Evolutionary conservation across 2,888 invertebrate species (phyloP).

Genomic region (Osmoderma eremita): DNA sequence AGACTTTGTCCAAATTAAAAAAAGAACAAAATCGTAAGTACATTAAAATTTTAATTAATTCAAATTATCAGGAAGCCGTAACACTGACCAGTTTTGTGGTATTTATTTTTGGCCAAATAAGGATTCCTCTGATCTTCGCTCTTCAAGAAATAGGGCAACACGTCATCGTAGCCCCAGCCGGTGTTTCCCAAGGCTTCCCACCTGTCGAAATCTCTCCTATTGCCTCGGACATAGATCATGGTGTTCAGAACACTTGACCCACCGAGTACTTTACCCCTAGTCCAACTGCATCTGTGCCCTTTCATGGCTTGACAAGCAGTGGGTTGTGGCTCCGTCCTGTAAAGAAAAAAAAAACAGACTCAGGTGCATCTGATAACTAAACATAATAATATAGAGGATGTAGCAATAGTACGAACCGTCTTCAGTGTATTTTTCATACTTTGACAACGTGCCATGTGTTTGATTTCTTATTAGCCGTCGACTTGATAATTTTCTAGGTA

Average conservation of each 20-base stretch:
- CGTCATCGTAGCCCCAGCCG: slow-evolving; percentile 88
- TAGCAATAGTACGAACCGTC: no score
- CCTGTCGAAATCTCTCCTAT: slow-evolving; percentile 84
- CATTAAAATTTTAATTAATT: no score
- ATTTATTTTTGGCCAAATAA: slow-evolving; percentile 79
- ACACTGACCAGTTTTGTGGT: slow-evolving; percentile 75
- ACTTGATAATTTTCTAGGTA: no score
- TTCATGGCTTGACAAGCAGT: slow-evolving; percentile 89
- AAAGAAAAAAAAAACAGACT: slow-evolving; percentile 55
- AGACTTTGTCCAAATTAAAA: no score
- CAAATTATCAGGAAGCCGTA: no score
- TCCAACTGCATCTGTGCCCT: slow-evolving; percentile 87
- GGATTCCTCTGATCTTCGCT: slow-evolving; percentile 90
- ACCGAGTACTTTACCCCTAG: slow-evolving; percentile 87
- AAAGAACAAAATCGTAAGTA: no score
- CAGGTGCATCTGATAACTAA: no score
- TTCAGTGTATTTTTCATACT: no score
- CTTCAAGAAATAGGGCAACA: slow-evolving; percentile 86
- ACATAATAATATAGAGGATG: no score
- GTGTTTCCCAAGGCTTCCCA: slow-evolving; percentile 88
- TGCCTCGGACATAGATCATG: slow-evolving; percentile 92
- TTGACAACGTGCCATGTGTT: no score
- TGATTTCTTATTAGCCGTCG: no score
- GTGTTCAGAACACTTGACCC: slow-evolving; percentile 90
- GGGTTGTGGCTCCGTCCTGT: slow-evolving; percentile 82